Conservation (phyloP, 30 jellyfish, hydroid and myxozoan genomes). For the Mastigias papua region DNA sequence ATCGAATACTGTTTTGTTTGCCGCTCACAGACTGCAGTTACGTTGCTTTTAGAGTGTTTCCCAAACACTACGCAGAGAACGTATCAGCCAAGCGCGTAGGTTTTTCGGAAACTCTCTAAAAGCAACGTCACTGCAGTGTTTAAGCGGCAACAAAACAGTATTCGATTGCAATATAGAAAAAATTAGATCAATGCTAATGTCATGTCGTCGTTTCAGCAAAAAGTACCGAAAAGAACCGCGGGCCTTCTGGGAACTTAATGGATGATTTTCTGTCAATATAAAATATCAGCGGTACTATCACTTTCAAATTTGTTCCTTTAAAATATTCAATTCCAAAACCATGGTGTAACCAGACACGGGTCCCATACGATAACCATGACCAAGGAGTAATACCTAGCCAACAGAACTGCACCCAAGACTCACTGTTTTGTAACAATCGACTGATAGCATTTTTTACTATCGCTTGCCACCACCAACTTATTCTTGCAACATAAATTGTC, state of each 20-base stretch:
- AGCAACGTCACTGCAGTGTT: not conserved
- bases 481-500: not conserved
- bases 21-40: not conserved
- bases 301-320: not conserved
- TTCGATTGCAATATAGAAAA: not conserved
- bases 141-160: not conserved
- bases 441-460: not conserved
- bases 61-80: too few relatives aligned
- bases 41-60: not conserved
- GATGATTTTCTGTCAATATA: conserved; percentile 4
- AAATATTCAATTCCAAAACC: conserved; percentile 1
- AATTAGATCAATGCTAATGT: not conserved
- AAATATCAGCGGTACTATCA: not conserved
- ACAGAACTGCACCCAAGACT: not conserved
- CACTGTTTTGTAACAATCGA: not conserved
- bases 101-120: not conserved
- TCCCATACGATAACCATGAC: not conserved
- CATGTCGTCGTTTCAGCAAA: not conserved
- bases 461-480: not conserved
- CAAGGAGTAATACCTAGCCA: not conserved
- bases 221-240: not conserved
- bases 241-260: not conserved
- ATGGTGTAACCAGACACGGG: not conserved
- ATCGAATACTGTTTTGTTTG: not conserved
- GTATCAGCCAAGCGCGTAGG: too few relatives aligned